A percentile compares a stretch with the other conserved stretches of the same genome.
Conservation (phyloP, 2,888 invertebrate species). For the Diarsia brunnea region DNA sequence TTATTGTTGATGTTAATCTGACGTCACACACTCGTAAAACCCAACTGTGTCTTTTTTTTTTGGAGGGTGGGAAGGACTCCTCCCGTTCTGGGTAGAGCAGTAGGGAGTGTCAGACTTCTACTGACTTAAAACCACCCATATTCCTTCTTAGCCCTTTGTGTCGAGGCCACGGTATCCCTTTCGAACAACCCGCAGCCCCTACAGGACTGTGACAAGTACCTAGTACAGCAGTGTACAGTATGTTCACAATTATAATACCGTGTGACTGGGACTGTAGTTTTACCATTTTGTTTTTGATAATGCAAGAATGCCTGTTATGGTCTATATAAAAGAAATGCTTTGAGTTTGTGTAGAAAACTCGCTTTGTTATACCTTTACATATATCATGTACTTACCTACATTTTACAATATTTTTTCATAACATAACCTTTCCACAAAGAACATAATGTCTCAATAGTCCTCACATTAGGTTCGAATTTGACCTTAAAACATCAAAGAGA, state of each 20-base stretch:
- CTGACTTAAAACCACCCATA: too few species aligned
- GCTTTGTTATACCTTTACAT: neutral
- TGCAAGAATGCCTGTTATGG: neutral
- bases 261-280: neutral
- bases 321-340: neutral
- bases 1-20: neutral
- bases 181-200: too few species aligned
- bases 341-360: neutral
- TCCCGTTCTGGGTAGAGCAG: too few species aligned
- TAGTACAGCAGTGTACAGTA: neutral
- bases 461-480: constrained; percentile 8
- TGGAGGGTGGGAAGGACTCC: too few species aligned
- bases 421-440: neutral
- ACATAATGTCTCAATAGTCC: neutral
- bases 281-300: neutral
- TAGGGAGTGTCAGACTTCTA: too few species aligned
- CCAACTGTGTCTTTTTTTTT: neutral
- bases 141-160: too few species aligned
- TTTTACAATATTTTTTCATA: constrained; percentile 1
- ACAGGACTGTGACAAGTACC: too few species aligned
- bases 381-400: neutral
- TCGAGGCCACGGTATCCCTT: too few species aligned
- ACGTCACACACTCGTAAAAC: neutral
- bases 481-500: constrained; percentile 18
- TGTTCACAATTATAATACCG: too few species aligned